Conservation (phyloP, 1,140 invertebrate species). For the Eumeta japonica region DNA sequence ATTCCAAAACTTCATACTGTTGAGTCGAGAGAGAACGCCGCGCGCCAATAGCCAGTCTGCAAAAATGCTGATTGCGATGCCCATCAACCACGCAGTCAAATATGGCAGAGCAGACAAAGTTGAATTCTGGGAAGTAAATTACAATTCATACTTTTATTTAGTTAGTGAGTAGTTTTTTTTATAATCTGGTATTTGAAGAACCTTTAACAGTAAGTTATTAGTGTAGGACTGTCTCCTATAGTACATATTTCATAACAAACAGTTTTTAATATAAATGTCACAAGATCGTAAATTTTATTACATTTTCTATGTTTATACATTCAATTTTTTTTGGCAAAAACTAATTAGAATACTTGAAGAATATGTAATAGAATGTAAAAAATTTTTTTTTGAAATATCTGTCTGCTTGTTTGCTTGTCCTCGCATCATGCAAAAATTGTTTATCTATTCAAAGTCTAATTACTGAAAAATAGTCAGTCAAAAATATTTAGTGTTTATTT, state of each 20-base stretch:
- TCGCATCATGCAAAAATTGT: no score
- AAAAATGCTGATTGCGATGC: constrained; percentile 67
- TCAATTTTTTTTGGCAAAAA: no score
- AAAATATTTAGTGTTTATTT: no score
- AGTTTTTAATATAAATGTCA: background rate
- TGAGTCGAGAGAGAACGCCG: constrained; percentile 62
- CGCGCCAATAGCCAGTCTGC: constrained; percentile 69
- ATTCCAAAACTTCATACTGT: constrained; percentile 76
- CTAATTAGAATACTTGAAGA: no score
- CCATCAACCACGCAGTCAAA: constrained; percentile 68
- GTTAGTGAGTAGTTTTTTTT: no score
- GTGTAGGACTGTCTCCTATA: background rate
- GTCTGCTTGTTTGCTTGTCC: no score
- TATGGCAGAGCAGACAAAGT: constrained; percentile 80
- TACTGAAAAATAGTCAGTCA: no score
- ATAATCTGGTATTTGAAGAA: background rate
- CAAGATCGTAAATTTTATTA: no score
- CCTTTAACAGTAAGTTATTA: background rate
- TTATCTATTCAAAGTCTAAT: no score
- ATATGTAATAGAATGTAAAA: no score
- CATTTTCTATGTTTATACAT: no score
- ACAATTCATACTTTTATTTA: constrained; percentile 1
- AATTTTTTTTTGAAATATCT: no score
- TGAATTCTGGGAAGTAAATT: constrained; percentile 65
- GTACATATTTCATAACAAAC: background rate